Evolutionary conservation across 2,888 invertebrate species (phyloP).

Genomic region (Heliconius erato): DNA sequence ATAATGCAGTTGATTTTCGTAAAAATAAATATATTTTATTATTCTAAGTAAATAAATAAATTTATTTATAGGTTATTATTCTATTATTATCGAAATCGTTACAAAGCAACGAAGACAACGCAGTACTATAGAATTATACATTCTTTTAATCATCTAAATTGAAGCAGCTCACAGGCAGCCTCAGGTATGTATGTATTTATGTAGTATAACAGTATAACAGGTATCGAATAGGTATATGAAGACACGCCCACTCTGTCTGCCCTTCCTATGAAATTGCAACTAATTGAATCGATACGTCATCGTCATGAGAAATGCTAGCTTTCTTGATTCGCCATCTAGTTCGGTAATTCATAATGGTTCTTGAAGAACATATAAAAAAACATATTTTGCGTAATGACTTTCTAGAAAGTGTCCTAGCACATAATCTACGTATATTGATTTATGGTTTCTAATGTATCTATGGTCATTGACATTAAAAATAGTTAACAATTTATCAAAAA

Average conservation of each 20-base stretch:
- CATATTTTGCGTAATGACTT: neutral
- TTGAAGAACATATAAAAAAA: neutral
- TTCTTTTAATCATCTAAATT: neutral
- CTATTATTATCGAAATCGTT: neutral
- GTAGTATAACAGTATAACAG: neutral
- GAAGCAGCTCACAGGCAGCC: neutral
- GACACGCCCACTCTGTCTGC: slow-evolving; percentile 25
- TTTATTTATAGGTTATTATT: too few relatives aligned
- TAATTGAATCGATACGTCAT: slow-evolving; percentile 19
- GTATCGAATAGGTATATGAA: slow-evolving; percentile 8
- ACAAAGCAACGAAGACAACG: neutral
- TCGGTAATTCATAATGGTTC: too few relatives aligned
- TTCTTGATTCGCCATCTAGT: neutral
- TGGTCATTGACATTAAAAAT: neutral
- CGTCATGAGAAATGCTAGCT: neutral
- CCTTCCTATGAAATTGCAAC: slow-evolving; percentile 4
- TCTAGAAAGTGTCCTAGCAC: neutral
- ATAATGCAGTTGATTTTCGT: too few relatives aligned
- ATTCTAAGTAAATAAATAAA: neutral
- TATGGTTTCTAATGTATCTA: neutral
- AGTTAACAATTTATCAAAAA: neutral
- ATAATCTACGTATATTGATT: neutral
- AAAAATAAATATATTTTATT: too few relatives aligned
- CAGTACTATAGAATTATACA: neutral
- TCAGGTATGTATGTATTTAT: neutral